Base-by-base conservation (phyloP, 92 coral and sea anemone genomes). In the Actinernus sp. region DNA sequence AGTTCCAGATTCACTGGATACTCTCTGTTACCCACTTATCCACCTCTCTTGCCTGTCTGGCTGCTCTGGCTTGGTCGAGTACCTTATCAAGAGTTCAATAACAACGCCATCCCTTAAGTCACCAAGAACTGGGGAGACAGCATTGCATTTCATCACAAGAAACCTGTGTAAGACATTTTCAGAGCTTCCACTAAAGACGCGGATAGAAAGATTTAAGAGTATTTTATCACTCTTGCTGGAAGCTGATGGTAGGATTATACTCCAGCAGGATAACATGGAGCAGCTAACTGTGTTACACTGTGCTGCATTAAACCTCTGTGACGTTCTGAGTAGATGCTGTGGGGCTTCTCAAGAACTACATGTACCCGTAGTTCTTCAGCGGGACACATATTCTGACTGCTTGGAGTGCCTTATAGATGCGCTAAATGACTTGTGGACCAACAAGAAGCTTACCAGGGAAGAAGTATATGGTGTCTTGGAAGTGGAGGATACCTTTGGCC, bases 1-100 rank as follows among this genome's bases (percentile, higher is more conserved):
- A 46, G 79, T 72, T 58, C 79, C 79, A 1, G 79, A 72, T 47
- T 50, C 49, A 29, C 26, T 46, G 18, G 59, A 48, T 22, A 24
- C 47, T 26, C 44, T 71, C 21, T 58, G 45, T 2, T 31, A 31
- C 31, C 78, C 78, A 19, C 26, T 71, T 23, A 26, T 55, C 4
- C 78, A 71, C 49, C 38, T 71, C 25, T 16, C 49, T 27, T 50
- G 50, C 26, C 24, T 71, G 27, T 29, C 58, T 41, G 78, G 78
- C 47, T 17, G 5, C 11, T 4, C 10, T 8, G 52, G 19, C 22
- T 5, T 45, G 10, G 18, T 45, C 5, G 32, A 47, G 41, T 29
- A 22, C 31, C 2, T 60, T 45, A 54, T 65, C 19, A 44, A 14
- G 3, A 4, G 23, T 5, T 46, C 24, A 22, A 29, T 46, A n/a